These are phyloP conservation scores for Hybognathus amarus DNA, from an alignment of 2,797 vertebrate species.

Conservation along the genomic window DNA sequence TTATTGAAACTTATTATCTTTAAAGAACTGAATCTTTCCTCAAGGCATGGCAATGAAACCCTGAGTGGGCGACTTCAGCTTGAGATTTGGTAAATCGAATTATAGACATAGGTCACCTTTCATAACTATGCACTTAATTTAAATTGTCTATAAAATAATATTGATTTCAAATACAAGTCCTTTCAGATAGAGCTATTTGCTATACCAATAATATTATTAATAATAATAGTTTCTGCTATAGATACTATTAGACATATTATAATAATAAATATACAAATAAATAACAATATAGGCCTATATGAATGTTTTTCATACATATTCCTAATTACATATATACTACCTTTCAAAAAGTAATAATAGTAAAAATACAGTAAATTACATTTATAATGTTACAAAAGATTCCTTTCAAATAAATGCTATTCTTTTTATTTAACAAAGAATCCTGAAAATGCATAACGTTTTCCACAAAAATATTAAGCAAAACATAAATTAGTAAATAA, in stretches of 20 bases:
- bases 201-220: background rate
- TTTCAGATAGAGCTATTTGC: background rate
- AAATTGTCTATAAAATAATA: conserved; percentile 27
- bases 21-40: conserved; percentile 31
- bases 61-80: conserved; percentile 19
- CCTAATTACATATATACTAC: background rate
- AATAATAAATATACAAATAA: background rate
- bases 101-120: conserved; percentile 3
- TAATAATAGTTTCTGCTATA: background rate
- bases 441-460: background rate
- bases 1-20: conserved; percentile 25
- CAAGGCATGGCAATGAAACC: conserved; percentile 23
- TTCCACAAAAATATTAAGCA: background rate
- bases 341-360: background rate
- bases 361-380: background rate
- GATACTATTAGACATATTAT: background rate
- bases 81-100: conserved; percentile 19
- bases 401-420: background rate
- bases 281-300: background rate
- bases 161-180: conserved; percentile 23
- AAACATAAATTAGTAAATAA: background rate
- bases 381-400: background rate
- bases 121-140: background rate
- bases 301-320: background rate
- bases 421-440: background rate